Conservation (phyloP, 2,888 invertebrate genomes). For the Chloroclysta siterata region DNA sequence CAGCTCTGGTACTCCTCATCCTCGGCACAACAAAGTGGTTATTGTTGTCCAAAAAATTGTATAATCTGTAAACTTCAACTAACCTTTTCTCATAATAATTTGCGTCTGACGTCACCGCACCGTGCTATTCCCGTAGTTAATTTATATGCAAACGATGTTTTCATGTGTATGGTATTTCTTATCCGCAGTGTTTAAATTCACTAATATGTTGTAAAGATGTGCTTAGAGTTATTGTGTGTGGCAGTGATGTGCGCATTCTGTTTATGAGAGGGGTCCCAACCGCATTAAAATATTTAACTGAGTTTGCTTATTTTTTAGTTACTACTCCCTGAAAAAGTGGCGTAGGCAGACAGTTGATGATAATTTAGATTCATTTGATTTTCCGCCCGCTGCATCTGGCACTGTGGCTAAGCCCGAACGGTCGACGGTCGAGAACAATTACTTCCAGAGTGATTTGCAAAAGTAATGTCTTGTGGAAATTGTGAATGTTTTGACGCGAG, state of each 20-base stretch:
- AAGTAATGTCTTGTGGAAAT: slow-evolving; percentile 33
- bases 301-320: no score
- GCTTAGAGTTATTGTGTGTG: no score
- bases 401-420: slow-evolving; percentile 20
- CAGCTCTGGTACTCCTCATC: not conserved
- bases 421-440: slow-evolving; percentile 36
- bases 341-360: not conserved
- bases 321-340: no score
- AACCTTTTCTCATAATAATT: not conserved
- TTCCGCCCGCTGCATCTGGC: not conserved
- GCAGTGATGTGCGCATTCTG: no score
- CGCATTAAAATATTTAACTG: no score
- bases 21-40: no score
- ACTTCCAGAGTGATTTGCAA: slow-evolving; percentile 35
- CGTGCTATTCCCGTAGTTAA: slow-evolving; percentile 1
- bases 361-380: not conserved
- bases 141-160: slow-evolving; percentile 4
- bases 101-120: slow-evolving; percentile 5
- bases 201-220: not conserved
- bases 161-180: slow-evolving; percentile 1
- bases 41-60: not conserved
- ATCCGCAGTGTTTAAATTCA: not conserved
- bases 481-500: slow-evolving; percentile 30
- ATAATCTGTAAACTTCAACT: not conserved
- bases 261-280: no score